Base-by-base conservation (phyloP, 2,888 invertebrate species). In the Chromoteleia sp. region DNA sequence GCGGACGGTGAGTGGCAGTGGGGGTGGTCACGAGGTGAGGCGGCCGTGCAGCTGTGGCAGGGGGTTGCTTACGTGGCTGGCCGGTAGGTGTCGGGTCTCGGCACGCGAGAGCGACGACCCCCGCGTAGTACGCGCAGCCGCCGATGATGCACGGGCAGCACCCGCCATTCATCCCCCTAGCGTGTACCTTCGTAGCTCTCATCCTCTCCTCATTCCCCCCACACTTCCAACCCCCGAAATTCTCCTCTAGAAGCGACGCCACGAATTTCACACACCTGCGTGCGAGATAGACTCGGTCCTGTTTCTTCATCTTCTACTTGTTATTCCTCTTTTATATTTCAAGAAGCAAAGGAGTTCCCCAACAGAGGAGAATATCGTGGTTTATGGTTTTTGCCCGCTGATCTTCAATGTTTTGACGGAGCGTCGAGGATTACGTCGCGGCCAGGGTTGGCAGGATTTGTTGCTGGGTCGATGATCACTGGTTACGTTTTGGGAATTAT, bases 31-130 rank as follows among this genome's bases (percentile, higher is more conserved):
- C 29, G 25, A 33, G 10, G 1, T 21, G 21, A 10, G 2, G 8
- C 45, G 19, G 12, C 43, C 41, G 25, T n/a, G 43, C 17, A 17
- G 8, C 58, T 8, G 61, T 52, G 54, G 67, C 59, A 59, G 36
- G 54, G 17, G 61, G 8, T 54, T 61, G 67, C 68, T 82, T 45
- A 83, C 85, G 85, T 85, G 89, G 88, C 86, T 87, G 85, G 85
- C 89, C 89, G 88, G 88, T 88, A 87, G 89, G 89, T 89, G 87
- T 85, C 88, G 86, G 83, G 82, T 84, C 84, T 73, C 82, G 81
- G 76, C 75, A 65, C 54, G 77, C 80, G 78, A 48, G 33, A 33
- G 33, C 8, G 5, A 33, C 33, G 7, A 84, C 85, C 87, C 85
- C 83, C 74, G 59, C 65, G 74, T 74, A 76, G 70, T 81, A 65